Evolutionary conservation across 2,113 vertebrate genomes (phyloP), one percentile per base, ranked within the genome.

Genomic region (Cinclus mexicanus): DNA sequence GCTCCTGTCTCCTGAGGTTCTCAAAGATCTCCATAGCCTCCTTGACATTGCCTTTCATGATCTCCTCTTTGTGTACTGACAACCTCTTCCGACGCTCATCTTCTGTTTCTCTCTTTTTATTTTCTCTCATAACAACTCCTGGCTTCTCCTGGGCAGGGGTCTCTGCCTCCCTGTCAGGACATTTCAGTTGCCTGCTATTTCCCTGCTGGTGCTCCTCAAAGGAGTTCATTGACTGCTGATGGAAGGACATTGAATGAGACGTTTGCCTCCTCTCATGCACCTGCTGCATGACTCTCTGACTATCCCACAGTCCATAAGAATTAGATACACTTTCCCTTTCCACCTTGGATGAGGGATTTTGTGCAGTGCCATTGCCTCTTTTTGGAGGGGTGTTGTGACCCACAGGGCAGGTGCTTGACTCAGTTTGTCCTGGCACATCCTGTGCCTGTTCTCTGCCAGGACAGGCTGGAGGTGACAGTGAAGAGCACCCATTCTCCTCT

Each of bases 41-140:
- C 26, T 97, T 98, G 60, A 98, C 97, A 22, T 99, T 99, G 56
- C 98, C 99, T 97, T 98, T 98, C 97, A 99, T 97, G 80, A 99
- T 99, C 96, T 99, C 98, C 56, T 99, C 99, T 97, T 98, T 99
- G 97, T 99, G 99, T 49, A 99, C 92, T 1, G 99, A 99, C 90
- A 99, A 89, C 47, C 99, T 98, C 96, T 98, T 98, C 42, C 98
- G 89, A 77, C 98, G 97, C 69, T 99, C 98, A 6, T 98, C 98
- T 91, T 99, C 99, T 2, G 98, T 98, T 97, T 99, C 99, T 8
- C 63, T 89, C 74, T 83, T 94, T 20, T 53, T 67, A 97, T 98
- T 99, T 90, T 98, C 98, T 94, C 98, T 97, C 96, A 99, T 98
- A 93, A 98, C 96, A 69, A 98, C 98, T 1, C 0, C 84, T 69